Base-by-base conservation (phyloP, 2,888 invertebrate species). In the Neria commutata region DNA sequence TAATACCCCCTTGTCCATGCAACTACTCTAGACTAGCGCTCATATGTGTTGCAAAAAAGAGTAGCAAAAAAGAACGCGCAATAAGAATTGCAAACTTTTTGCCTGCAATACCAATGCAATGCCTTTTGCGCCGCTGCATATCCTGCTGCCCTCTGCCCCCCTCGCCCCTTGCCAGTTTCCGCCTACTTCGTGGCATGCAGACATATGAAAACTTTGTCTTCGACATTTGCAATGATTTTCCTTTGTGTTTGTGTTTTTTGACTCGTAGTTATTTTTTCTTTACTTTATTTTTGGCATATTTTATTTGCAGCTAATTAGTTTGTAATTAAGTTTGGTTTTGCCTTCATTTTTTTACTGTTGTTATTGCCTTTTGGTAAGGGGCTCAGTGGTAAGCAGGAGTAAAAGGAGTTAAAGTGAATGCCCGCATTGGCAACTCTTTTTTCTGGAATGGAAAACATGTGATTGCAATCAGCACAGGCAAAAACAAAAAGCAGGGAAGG, bases 251-350 rank as follows among this genome's bases (percentile, higher is more conserved):
- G 10, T 37, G 21, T 25, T 24, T 37, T 42, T 14, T 29, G 25
- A n/a, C 1, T 54, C n/a, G 5, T 42, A 17, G 29, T 54, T 26
- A 19, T 50, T 34, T 17, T 50, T 50, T n/a, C 17, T 33, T 34
- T 26, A 29, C 29, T 33, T 50, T 47, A 23, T 2, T 47, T 42
- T 45, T 48, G 29, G 65, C 62, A 64, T 64, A 51, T 47, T 58
- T 47, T 51, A 56, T 67, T 64, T 59, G 58, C n/a, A 19, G 71
- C 74, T 75, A 75, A 75, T 75, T 75, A 74, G 74, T 75, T 75
- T 72, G 76, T 72, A 75, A 75, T 76, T 71, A 76, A 76, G 76
- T 76, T 72, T 68, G 70, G 5, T 21, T 42, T 42, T 42, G 5
- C 14, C n/a, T 33, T 52, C 24, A 3, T 40, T 25, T 52, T 23